These are phyloP conservation scores for Myotis myotis DNA, from an alignment of 2,797 vertebrate species.

Conservation along the genomic window DNA sequence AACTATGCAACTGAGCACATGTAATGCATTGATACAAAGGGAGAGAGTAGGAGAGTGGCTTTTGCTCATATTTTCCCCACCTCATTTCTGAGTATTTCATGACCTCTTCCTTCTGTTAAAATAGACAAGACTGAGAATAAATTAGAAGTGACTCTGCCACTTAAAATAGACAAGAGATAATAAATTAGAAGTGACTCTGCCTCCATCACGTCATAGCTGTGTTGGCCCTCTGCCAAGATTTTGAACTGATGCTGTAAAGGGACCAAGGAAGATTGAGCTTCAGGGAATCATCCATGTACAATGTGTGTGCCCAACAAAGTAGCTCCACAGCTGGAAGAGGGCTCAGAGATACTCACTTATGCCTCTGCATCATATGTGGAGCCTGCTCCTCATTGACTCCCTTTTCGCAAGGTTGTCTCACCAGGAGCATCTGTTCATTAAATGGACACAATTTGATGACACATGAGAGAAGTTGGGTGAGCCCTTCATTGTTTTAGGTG, in stretches of 20 bases:
- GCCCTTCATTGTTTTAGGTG: neutral
- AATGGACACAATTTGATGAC: neutral
- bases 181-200: neutral
- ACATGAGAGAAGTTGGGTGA: neutral
- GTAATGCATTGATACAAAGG: neutral
- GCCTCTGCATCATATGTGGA: neutral
- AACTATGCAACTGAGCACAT: neutral
- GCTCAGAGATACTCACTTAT: neutral
- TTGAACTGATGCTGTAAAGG: neutral
- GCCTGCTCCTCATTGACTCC: accelerated
- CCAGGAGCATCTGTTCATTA: neutral
- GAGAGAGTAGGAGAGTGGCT: accelerated
- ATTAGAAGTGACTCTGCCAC: neutral
- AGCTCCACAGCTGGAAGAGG: neutral
- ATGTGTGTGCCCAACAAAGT: neutral
- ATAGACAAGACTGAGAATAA: neutral
- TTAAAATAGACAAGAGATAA: neutral
- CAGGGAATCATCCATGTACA: neutral
- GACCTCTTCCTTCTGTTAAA: neutral
- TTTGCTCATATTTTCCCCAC: neutral
- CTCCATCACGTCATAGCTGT: neutral
- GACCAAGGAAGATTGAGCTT: neutral
- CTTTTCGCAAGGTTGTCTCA: neutral
- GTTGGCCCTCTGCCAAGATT: neutral
- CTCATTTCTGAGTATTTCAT: neutral